phyloP scores from a whole-genome alignment of 2,113 vertebrate species.

The Hydropotes inermis region DNA sequence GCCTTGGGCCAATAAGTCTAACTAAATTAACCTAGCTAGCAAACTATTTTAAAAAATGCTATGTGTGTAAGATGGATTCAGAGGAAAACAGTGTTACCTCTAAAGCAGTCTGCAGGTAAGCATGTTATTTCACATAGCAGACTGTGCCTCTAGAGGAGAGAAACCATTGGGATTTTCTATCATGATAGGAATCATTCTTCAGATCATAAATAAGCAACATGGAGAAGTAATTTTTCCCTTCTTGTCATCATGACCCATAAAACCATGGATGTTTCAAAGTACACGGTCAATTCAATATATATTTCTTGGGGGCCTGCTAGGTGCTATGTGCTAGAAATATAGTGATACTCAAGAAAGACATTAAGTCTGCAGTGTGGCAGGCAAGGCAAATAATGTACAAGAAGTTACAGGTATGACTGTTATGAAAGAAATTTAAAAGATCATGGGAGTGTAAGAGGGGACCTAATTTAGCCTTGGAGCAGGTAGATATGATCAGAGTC shows the following conservation, averaged over 20 bases:
- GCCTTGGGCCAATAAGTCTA: not conserved
- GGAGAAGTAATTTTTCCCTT: not conserved
- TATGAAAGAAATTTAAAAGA: not conserved
- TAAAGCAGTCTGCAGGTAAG: not conserved
- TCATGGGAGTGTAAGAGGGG: not conserved
- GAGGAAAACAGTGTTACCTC: not conserved
- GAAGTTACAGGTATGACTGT: not conserved
- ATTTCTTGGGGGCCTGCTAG: not conserved
- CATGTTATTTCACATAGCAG: not conserved
- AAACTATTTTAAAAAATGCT: conserved; percentile 5
- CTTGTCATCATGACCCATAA: not conserved
- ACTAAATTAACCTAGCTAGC: conserved; percentile 8
- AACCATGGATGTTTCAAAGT: not conserved
- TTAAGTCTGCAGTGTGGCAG: not conserved
- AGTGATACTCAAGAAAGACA: not conserved
- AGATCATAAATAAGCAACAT: not conserved
- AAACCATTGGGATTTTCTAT: not conserved
- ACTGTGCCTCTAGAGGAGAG: not conserved
- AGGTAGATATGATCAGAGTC: not conserved
- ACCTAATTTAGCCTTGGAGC: not conserved
- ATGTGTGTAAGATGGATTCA: not conserved
- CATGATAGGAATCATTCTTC: not conserved
- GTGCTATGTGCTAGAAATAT: not conserved
- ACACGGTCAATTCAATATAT: not conserved
- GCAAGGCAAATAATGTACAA: not conserved